Evolutionary conservation across 2,797 vertebrate species (phyloP), one percentile per base, ranked within the genome.

Genomic region (Eurystomus glaucurus): DNA sequence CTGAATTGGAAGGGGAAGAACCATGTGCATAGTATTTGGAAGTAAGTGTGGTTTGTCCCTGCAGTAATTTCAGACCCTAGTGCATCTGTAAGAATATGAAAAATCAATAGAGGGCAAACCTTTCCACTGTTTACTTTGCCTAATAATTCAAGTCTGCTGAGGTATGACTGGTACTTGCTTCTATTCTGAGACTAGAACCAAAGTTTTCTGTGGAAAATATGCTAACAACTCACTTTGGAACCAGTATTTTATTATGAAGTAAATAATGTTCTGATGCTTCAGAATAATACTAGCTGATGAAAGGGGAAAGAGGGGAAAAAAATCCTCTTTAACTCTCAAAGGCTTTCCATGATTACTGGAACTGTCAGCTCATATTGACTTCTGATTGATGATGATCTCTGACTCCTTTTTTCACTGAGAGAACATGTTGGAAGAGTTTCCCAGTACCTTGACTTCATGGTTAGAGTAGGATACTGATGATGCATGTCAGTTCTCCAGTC

Each of bases 11-110:
- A 14, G 10, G 14, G 15, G 5, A 12, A 39, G 19, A 6, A 18
- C n/a, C 7, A 3, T 1, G 0, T n/a, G 21, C 3, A 1, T 46
- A 43, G 7, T 50, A 26, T 21, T 55, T 75, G 29, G 15, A 51
- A 69, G 14, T 21, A 25, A 45, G 9, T 77, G 10, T 72, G 6
- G 28, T 55, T 90, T 74, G 23, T 72, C 25, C 23, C 14, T 87
- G 11, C 43, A 41, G 37, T 54, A 46, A 79, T 52, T 69, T 76
- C 21, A 37, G 51, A 21, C 35, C 11, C 6, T 76, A 7, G 14
- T 68, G 35, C 10, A 28, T 65, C 50, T 85, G 9, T 46, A 66
- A 85, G 64, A 39, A 14, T 54, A 17, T 22, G 23, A 39, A 57
- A 51, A 55, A 46, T 89, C 35, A 35, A 3, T 15, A 57, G 31